Base-by-base conservation (phyloP, 2,888 invertebrate species). In the Icerya purchasi region DNA sequence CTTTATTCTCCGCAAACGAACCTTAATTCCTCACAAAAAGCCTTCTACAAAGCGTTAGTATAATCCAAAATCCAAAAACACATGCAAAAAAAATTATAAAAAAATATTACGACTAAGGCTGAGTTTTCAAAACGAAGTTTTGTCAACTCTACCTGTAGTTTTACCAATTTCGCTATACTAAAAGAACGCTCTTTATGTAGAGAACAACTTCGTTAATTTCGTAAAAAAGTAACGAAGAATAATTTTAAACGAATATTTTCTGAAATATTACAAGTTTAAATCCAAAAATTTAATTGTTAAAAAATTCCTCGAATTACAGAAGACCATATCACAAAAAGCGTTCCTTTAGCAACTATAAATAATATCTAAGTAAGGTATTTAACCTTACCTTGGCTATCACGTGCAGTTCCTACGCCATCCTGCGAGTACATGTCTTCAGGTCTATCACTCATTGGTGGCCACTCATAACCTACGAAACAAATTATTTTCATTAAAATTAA, bases 331-430 rank as follows among this genome's bases (percentile, higher is more conserved):
- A n/a, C n/a, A n/a, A n/a, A n/a, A n/a, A n/a, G n/a, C n/a, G n/a
- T n/a, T n/a, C n/a, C n/a, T n/a, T n/a, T n/a, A n/a, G n/a, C n/a
- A n/a, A n/a, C n/a, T n/a, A n/a, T n/a, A n/a, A n/a, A n/a, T n/a
- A n/a, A n/a, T n/a, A n/a, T n/a, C n/a, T n/a, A n/a, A n/a, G n/a
- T n/a, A n/a, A n/a, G n/a, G n/a, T n/a, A n/a, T n/a, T n/a, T n/a
- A n/a, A n/a, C n/a, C 86, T 84, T 86, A 88, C 88, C 88, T 88
- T 88, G 87, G 73, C 86, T 84, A 77, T 88, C 88, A 76, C 87
- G 81, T 74, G 86, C 86, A 76, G 82, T 81, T 75, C 78, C 77
- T 63, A 76, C 78, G 69, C 78, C 77, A 72, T 85, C 87, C 76
- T 84, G 86, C 72, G 84, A 82, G 71, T 81, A 81, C 70, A 86